A percentile compares a stretch with the other conserved stretches of the same genome.
phyloP scores from a whole-genome alignment of 2,888 invertebrate genomes.

The Linyphia triangularis region DNA sequence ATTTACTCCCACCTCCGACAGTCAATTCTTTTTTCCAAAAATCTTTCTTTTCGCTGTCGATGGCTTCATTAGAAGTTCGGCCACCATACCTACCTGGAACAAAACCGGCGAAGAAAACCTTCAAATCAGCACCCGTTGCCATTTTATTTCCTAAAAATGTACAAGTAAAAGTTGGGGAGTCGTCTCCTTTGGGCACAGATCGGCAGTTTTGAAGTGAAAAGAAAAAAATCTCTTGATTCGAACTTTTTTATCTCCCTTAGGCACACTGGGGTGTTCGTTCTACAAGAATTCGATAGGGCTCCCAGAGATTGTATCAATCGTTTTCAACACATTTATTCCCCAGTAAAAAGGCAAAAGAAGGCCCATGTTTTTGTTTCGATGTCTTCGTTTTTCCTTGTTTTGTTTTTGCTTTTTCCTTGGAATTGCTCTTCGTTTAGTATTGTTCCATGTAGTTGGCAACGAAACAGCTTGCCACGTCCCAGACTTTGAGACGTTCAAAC shows the following conservation, averaged over 20 bases:
- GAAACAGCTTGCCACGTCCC: slow-evolving; percentile 47
- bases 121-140: slow-evolving; percentile 9
- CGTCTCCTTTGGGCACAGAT: slow-evolving; percentile 19
- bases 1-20: not conserved
- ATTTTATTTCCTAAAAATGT: slow-evolving; percentile 33
- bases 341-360: slow-evolving; percentile 18
- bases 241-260: slow-evolving; percentile 68
- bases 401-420: slow-evolving; percentile 13
- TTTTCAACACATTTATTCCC: slow-evolving; percentile 53
- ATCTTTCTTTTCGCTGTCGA: not conserved
- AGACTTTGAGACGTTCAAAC: slow-evolving; percentile 66
- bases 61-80: not conserved
- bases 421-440: slow-evolving; percentile 68
- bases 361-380: slow-evolving; percentile 33
- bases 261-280: slow-evolving; percentile 11
- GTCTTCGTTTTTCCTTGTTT: slow-evolving; percentile 5
- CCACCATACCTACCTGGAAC: slow-evolving; percentile 4
- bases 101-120: slow-evolving; percentile 23
- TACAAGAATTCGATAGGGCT: slow-evolving; percentile 51
- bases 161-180: slow-evolving; percentile 38
- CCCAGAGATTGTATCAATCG: slow-evolving; percentile 68
- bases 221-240: slow-evolving; percentile 53
- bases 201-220: slow-evolving; percentile 28
- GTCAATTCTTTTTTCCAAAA: not conserved
- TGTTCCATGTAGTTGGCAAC: slow-evolving; percentile 48